Conservation (phyloP, 2,797 vertebrate genomes). For the Cirrhinus mrigala region DNA sequence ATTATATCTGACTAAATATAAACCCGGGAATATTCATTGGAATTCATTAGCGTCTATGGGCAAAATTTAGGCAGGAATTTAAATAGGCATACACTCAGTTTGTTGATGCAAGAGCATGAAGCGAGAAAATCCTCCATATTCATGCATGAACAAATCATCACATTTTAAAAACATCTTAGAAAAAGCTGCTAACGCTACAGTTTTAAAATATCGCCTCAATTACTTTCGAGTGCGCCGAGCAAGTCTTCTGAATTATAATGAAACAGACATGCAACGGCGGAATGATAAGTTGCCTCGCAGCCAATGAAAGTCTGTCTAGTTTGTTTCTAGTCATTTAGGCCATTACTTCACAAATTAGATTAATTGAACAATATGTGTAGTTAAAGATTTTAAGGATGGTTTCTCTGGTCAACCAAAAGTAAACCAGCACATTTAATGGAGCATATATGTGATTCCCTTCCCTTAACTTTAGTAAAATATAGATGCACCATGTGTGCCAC, state of each 20-base stretch:
- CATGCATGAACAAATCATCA: constrained; percentile 52
- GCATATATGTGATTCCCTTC: not conserved
- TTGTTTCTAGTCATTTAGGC: constrained; percentile 29
- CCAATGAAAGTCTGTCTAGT: constrained; percentile 37
- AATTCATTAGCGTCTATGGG: constrained; percentile 24
- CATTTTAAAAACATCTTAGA: constrained; percentile 51
- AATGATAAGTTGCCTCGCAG: constrained; percentile 33
- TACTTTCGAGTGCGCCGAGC: constrained; percentile 46
- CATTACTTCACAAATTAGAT: constrained; percentile 41
- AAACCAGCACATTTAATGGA: not conserved
- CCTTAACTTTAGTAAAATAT: constrained; percentile 15
- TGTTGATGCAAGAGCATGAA: constrained; percentile 42
- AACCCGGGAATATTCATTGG: constrained; percentile 31
- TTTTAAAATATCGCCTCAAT: constrained; percentile 56
- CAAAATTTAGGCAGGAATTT: constrained; percentile 13
- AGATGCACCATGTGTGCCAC: constrained; percentile 25
- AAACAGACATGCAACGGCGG: constrained; percentile 34
- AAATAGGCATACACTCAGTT: constrained; percentile 14
- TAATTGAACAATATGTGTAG: constrained; percentile 1
- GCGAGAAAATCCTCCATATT: constrained; percentile 40
- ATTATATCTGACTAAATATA: not conserved
- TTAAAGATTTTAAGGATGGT: constrained; percentile 11
- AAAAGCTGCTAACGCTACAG: constrained; percentile 52
- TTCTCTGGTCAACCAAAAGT: not conserved
- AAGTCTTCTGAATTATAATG: constrained; percentile 49